Base-by-base conservation (phyloP, 1,140 invertebrate species). In the Drosophila azteca region DNA sequence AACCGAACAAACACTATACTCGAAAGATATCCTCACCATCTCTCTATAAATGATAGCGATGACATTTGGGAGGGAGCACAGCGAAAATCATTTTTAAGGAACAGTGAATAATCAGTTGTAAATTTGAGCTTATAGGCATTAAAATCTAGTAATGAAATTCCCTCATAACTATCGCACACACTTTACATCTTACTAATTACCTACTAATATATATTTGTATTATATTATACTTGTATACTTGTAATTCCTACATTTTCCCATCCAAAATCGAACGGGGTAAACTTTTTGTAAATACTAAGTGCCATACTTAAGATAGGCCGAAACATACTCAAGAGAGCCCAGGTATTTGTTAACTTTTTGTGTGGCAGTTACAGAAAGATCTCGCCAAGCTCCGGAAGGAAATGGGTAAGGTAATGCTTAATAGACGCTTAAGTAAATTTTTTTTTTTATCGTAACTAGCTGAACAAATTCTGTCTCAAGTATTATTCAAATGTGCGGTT, bases 101-200 rank as follows among this genome's bases (percentile, higher is more conserved):
- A 66, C 68, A 66, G 68, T 58, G 75, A 83, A 70, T 75, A 88
- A 88, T 88, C 83, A 88, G 83, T 88, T 88, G 83, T 82, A 88
- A 88, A 88, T 88, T 88, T 88, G 83, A 88, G 83, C 83, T 88
- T 88, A 88, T 88, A 88, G 83, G 79, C 84, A 88, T 82, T 83
- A 74, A 41, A 48, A 20, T 39, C 26, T 69, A 69, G 66, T 31
- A 50, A 39, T 39, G 35, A 39, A 39, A 50, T 57, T 68, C 66
- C 64, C 65, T 43, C 64, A 68, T 68, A 49, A 69, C 66, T 69
- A 69, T 58, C 50, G 51, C 57, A 57, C 57, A 57, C 66, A 65
- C 57, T 67, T 68, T 69, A 68, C 66, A 65, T 68, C 64, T 69
- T 69, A 57, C 61, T 74, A 74, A 74, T 53, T 71, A 72, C 52